Conservation (phyloP, 2,888 invertebrate genomes). For the Salpingus planirostris region DNA sequence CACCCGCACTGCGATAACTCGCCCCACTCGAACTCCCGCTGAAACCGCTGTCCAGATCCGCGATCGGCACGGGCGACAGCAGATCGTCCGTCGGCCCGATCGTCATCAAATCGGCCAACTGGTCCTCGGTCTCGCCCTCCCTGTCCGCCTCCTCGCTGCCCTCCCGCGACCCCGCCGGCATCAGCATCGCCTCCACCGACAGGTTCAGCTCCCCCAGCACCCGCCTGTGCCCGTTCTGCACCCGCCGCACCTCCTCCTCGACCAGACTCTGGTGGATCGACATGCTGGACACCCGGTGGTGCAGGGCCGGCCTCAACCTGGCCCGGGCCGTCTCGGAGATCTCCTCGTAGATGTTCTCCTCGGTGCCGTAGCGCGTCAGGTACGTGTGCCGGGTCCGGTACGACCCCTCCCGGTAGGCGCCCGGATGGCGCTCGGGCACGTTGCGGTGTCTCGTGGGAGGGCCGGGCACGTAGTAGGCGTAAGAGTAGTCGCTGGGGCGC, state of each 20-base stretch:
- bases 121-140: constrained; percentile 54
- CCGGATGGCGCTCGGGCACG: constrained; percentile 44
- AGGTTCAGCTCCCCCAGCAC: constrained; percentile 80
- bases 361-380: constrained; percentile 71
- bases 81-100: constrained; percentile 65
- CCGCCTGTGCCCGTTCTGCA: constrained; percentile 72
- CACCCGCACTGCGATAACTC: constrained; percentile 55
- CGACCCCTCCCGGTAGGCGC: constrained; percentile 34
- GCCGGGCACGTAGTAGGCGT: constrained; percentile 72
- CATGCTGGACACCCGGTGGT: constrained; percentile 46
- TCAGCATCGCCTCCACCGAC: constrained; percentile 80
- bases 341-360: constrained; percentile 78
- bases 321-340: constrained; percentile 54
- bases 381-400: constrained; percentile 53
- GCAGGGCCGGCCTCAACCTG: constrained; percentile 20
- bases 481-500: constrained; percentile 59
- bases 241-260: constrained; percentile 75
- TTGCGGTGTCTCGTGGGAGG: constrained; percentile 54
- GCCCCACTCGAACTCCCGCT: constrained; percentile 77
- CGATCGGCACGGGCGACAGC: constrained; percentile 55
- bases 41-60: constrained; percentile 71
- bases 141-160: constrained; percentile 52
- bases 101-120: constrained; percentile 56
- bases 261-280: constrained; percentile 64
- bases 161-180: constrained; percentile 61